Conservation (phyloP, 2,888 invertebrate species). For the Limenitis camilla region DNA sequence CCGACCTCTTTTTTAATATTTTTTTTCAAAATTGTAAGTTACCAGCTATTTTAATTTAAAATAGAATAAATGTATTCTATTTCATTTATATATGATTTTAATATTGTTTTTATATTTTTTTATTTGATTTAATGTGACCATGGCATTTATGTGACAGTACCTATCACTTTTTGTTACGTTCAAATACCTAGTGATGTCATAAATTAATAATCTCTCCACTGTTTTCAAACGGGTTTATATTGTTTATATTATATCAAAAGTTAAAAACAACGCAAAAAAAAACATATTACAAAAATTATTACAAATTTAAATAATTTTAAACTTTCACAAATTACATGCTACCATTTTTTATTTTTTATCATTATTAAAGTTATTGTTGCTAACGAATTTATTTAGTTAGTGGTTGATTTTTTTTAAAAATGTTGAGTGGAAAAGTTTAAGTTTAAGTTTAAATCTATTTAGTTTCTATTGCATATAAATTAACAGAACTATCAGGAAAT, state of each 20-base stretch:
- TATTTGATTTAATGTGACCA: neutral
- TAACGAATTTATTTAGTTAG: too few relatives aligned
- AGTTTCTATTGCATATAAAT: conserved; percentile 9
- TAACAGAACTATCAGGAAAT: conserved; percentile 14
- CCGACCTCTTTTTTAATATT: conserved; percentile 16
- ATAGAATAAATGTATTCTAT: neutral
- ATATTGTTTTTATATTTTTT: neutral
- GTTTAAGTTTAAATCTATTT: neutral
- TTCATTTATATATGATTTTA: neutral
- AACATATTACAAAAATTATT: too few relatives aligned
- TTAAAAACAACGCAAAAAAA: neutral
- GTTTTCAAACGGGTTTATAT: conserved; percentile 6
- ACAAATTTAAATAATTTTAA: neutral
- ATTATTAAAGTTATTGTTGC: too few relatives aligned
- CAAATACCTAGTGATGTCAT: conserved; percentile 24
- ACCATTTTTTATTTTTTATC: neutral
- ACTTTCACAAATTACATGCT: neutral
- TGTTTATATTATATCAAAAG: neutral
- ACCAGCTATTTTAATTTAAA: conserved; percentile 6
- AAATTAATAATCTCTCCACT: conserved; percentile 5
- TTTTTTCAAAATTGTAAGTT: conserved; percentile 12
- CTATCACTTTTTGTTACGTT: conserved; percentile 17
- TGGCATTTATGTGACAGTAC: conserved; percentile 26
- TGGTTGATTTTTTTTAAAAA: neutral
- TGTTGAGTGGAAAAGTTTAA: neutral